Conservation (phyloP, 1,140 invertebrate genomes). For the Psix sp. region DNA sequence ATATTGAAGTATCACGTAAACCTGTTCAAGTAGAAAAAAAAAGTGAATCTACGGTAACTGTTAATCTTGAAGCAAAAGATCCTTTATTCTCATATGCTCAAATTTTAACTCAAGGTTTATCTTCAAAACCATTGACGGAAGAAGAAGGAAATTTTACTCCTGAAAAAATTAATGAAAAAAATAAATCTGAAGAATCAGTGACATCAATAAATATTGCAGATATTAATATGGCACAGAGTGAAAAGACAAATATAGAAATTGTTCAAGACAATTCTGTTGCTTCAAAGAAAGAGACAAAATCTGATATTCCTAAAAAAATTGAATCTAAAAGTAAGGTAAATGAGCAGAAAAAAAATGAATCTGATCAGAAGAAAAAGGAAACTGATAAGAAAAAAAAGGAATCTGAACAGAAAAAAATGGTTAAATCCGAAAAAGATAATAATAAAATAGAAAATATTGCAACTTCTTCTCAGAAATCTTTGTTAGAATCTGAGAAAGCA, state of each 20-base stretch:
- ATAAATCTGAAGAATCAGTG: background rate
- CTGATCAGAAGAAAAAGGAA: background rate
- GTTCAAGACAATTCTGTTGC: constrained; percentile 2
- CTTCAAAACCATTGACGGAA: constrained; percentile 44
- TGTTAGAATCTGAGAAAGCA: no score
- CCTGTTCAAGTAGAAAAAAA: constrained; percentile 6
- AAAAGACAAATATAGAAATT: background rate
- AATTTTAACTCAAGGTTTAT: constrained; percentile 83
- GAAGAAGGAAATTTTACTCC: background rate
- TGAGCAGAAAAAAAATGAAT: background rate
- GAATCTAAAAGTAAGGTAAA: no score
- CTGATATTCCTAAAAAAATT: constrained; percentile 1
- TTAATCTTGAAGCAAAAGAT: constrained; percentile 54
- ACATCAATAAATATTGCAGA: background rate
- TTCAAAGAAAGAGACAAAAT: constrained; percentile 8
- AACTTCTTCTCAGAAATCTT: no score
- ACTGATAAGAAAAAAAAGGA: background rate
- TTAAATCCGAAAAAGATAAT: no score
- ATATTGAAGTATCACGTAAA: background rate
- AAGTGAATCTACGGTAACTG: constrained; percentile 4
- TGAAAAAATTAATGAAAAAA: constrained; percentile 1
- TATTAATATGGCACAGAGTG: background rate
- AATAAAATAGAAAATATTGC: no score
- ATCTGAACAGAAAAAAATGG: no score
- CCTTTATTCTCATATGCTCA: constrained; percentile 83